A percentile compares a stretch with the other conserved stretches of the same genome.
phyloP scores from a whole-genome alignment of 2,113 vertebrate species.

The Azemiops feae region DNA sequence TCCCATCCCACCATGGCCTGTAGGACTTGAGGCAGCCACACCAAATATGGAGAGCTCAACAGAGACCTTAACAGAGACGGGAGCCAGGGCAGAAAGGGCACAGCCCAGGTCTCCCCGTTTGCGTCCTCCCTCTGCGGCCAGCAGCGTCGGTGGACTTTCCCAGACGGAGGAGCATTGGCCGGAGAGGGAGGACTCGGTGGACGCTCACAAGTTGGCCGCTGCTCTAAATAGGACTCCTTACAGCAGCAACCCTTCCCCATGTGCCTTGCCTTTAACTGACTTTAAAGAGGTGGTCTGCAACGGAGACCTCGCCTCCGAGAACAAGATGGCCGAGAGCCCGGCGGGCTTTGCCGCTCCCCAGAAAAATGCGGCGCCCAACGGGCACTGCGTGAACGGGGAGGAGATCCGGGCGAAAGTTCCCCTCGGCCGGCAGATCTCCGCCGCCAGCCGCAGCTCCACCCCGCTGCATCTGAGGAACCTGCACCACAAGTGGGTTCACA shows the following conservation, averaged over 20 bases:
- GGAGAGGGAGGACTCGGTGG: constrained; percentile 60
- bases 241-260: constrained; percentile 70
- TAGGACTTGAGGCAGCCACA: constrained; percentile 64
- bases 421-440: constrained; percentile 83
- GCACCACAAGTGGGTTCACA: constrained; percentile 78
- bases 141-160: constrained; percentile 50
- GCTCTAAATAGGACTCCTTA: constrained; percentile 77
- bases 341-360: constrained; percentile 23
- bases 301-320: constrained; percentile 73
- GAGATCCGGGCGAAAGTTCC: constrained; percentile 62
- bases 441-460: constrained; percentile 77
- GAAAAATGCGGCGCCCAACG: constrained; percentile 61
- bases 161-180: constrained; percentile 36
- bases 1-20: constrained; percentile 52
- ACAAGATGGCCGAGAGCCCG: constrained; percentile 61
- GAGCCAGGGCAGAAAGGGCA: constrained; percentile 63
- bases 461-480: constrained; percentile 75
- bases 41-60: constrained; percentile 82
- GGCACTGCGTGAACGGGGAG: constrained; percentile 75
- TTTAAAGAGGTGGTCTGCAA: constrained; percentile 80
- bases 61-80: constrained; percentile 82
- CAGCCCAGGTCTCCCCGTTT: constrained; percentile 42
- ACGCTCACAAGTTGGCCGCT: constrained; percentile 62
- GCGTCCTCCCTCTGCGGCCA: constrained; percentile 33
- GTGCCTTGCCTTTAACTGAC: constrained; percentile 86